Evolutionary conservation across 1,140 invertebrate genomes (phyloP).

Genomic region (Camponotus floridanus): DNA sequence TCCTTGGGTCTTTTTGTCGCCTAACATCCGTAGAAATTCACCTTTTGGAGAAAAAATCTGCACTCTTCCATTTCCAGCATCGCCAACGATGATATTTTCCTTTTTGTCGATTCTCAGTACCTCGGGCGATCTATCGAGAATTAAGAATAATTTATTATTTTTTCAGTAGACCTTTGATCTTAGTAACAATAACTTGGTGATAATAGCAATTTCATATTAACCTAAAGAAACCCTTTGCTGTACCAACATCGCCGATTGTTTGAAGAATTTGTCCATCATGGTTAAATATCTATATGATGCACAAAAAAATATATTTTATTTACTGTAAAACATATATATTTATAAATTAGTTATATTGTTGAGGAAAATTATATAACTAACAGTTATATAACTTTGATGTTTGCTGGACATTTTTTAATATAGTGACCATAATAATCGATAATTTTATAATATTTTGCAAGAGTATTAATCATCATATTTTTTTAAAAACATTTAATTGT

Average conservation of each 20-base stretch:
- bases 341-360: too few relatives aligned
- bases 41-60: conserved; percentile 91
- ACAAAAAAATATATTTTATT: not conserved
- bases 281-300: conserved; percentile 83
- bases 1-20: conserved; percentile 87
- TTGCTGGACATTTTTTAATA: not conserved
- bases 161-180: not conserved
- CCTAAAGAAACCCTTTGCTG: conserved; percentile 48
- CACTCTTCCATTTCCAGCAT: conserved; percentile 92
- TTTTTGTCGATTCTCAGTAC: conserved; percentile 90
- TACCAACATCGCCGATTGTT: conserved; percentile 30
- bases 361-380: too few relatives aligned
- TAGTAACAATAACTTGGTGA: conserved; percentile 3
- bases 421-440: too few relatives aligned
- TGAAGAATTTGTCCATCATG: conserved; percentile 81
- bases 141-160: conserved; percentile 72
- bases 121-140: conserved; percentile 87
- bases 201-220: conserved; percentile 14
- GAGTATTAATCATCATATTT: too few relatives aligned
- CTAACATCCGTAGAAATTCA: conserved; percentile 89
- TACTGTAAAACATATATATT: not conserved
- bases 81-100: conserved; percentile 92
- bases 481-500: too few relatives aligned
- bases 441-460: too few relatives aligned
- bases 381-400: too few relatives aligned